A percentile compares a stretch with the other conserved stretches of the same genome.
phyloP scores from a whole-genome alignment of 64 coral and sea anemone genomes.

The Pocillopora damicornis region DNA sequence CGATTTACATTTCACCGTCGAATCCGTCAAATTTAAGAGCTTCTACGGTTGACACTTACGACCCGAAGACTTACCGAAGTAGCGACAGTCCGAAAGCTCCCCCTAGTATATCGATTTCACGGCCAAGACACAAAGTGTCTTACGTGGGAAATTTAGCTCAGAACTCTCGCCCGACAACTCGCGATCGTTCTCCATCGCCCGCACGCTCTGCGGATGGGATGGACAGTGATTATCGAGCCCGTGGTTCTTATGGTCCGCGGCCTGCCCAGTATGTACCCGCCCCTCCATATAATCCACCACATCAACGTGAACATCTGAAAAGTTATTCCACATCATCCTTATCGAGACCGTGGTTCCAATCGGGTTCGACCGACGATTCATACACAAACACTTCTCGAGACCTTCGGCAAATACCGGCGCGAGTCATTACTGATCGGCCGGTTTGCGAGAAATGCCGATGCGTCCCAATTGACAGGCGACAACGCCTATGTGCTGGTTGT shows the following conservation, averaged over 20 bases:
- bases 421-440: constrained; percentile 40
- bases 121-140: constrained; percentile 14
- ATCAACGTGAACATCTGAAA: constrained; percentile 16
- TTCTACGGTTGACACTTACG: neutral
- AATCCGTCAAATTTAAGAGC: constrained; percentile 26
- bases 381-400: neutral
- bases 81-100: neutral
- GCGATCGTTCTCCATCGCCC: constrained; percentile 21
- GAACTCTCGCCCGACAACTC: neutral
- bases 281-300: constrained; percentile 30
- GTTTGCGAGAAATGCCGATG: constrained; percentile 42
- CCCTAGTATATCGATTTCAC: neutral
- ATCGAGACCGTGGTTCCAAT: constrained; percentile 21
- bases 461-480: constrained; percentile 35
- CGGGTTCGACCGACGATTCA: neutral
- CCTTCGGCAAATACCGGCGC: constrained; percentile 31
- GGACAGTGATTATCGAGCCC: neutral
- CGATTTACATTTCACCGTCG: constrained; percentile 15
- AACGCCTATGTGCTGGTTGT: constrained; percentile 55
- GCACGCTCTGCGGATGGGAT: neutral
- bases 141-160: constrained; percentile 18
- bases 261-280: constrained; percentile 30
- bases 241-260: neutral
- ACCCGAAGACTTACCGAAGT: constrained; percentile 16
- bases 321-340: constrained; percentile 10